Evolutionary conservation across 2,797 vertebrate species (phyloP).

Genomic region (Eulemur mongoz): DNA sequence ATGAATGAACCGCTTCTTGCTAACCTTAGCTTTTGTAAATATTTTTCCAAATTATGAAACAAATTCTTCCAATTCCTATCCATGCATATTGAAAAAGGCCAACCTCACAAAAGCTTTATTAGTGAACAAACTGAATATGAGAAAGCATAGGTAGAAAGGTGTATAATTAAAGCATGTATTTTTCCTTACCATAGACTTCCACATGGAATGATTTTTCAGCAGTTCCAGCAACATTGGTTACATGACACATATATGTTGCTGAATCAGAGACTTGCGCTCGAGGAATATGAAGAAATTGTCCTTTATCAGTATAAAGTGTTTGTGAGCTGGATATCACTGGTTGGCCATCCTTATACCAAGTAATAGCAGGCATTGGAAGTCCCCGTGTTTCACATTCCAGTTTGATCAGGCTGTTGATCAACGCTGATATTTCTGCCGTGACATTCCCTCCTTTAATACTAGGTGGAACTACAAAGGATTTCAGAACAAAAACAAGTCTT

Average conservation of each 20-base stretch:
- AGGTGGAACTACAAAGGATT: constrained; percentile 90
- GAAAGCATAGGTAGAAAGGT: not conserved
- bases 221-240: constrained; percentile 88
- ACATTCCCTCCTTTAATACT: constrained; percentile 94
- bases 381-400: constrained; percentile 95
- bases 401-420: constrained; percentile 89
- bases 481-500: constrained; percentile 51
- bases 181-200: constrained; percentile 92
- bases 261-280: constrained; percentile 90
- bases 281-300: constrained; percentile 93
- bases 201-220: constrained; percentile 92
- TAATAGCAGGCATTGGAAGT: constrained; percentile 91
- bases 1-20: not conserved
- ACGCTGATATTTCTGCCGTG: constrained; percentile 88
- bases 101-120: not conserved
- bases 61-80: not conserved
- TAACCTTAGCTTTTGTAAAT: not conserved
- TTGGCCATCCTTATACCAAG: constrained; percentile 92
- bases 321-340: constrained; percentile 88
- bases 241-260: constrained; percentile 91
- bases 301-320: constrained; percentile 90
- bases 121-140: not conserved
- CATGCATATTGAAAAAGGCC: not conserved
- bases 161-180: not conserved
- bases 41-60: not conserved